These are phyloP conservation scores for Heterocephalus glaber DNA, from an alignment of 2,113 vertebrate genomes.

Conservation along the genomic window DNA sequence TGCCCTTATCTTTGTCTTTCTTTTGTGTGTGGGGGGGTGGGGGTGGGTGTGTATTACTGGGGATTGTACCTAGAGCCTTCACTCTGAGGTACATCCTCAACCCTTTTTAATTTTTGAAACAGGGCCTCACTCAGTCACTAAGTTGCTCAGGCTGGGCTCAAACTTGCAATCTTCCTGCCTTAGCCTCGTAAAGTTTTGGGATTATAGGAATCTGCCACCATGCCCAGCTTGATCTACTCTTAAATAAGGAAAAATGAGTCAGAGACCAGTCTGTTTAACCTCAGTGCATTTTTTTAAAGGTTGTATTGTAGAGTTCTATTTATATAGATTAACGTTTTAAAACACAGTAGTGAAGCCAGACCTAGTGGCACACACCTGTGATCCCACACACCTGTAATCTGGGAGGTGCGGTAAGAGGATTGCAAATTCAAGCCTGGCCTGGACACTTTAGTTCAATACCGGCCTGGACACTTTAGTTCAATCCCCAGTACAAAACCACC, in stretches of 20 bases:
- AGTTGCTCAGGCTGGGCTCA: not conserved
- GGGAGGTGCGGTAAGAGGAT: not conserved
- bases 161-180: not conserved
- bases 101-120: not conserved
- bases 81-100: not conserved
- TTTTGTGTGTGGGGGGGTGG: not conserved
- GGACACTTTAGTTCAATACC: not conserved
- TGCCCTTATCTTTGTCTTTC: not conserved
- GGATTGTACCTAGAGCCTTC: not conserved
- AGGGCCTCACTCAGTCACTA: not conserved
- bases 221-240: not conserved
- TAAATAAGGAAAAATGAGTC: not conserved
- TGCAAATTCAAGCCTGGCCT: not conserved
- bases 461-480: not conserved
- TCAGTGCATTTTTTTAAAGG: not conserved
- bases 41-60: not conserved
- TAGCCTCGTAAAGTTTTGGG: not conserved
- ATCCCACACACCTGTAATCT: not conserved
- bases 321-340: not conserved
- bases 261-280: not conserved
- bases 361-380: not conserved
- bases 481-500: not conserved
- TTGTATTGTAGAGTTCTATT: not conserved
- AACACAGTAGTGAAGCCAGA: not conserved
- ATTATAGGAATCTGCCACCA: not conserved